Percentiles rank a stretch among this genome's conserved stretches.
phyloP scores from a whole-genome alignment of 2,113 vertebrate genomes.

The Toxotes jaculatrix region DNA sequence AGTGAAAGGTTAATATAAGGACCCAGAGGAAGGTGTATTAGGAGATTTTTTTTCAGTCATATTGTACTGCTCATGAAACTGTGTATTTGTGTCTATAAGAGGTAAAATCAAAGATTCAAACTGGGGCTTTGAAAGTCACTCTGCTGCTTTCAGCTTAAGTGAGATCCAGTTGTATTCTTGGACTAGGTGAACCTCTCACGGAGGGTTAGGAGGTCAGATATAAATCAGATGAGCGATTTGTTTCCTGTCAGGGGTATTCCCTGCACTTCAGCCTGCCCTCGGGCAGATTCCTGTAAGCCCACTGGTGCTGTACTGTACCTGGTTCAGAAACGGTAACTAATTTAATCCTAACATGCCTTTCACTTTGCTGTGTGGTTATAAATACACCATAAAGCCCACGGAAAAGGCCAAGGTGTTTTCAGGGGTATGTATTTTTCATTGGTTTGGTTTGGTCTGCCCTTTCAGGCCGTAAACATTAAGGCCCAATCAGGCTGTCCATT shows the following conservation, averaged over 20 bases:
- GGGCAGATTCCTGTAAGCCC: conserved; percentile 49
- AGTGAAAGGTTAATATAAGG: background rate
- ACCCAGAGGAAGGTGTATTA: background rate
- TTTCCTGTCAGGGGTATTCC: conserved; percentile 40
- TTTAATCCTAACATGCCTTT: conserved; percentile 69
- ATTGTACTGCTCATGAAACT: background rate
- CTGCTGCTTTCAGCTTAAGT: background rate
- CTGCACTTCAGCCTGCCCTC: conserved; percentile 51
- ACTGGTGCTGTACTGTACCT: conserved; percentile 35
- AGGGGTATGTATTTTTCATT: conserved; percentile 79
- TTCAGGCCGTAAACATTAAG: conserved; percentile 63
- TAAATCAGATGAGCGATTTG: conserved; percentile 40
- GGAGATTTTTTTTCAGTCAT: background rate
- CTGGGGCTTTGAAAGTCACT: conserved; percentile 21
- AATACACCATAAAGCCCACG: conserved; percentile 68
- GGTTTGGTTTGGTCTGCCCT: conserved; percentile 54
- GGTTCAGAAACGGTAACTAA: conserved; percentile 63
- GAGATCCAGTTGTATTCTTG: conserved; percentile 5
- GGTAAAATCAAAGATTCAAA: conserved; percentile 12
- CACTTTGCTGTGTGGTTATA: conserved; percentile 69
- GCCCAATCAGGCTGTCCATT: conserved; percentile 60
- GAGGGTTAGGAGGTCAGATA: conserved; percentile 40
- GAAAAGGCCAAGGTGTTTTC: conserved; percentile 72
- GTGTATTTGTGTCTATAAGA: background rate
- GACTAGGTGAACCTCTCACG: conserved; percentile 31